phyloP scores from a whole-genome alignment of 2,797 vertebrate species.

The Muscicapa comitata region DNA sequence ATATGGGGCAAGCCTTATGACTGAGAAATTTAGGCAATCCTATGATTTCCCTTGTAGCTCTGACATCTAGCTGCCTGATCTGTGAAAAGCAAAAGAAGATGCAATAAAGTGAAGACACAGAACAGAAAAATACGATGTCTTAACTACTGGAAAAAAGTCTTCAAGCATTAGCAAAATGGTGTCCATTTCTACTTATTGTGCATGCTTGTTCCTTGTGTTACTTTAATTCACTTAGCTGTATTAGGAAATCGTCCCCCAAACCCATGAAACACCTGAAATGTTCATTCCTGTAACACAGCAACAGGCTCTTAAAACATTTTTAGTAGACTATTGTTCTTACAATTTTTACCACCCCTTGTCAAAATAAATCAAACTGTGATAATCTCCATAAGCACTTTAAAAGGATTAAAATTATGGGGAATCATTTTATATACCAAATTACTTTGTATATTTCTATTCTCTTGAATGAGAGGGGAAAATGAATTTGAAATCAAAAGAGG shows the following conservation, averaged over 20 bases:
- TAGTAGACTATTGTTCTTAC: slow-evolving; percentile 64
- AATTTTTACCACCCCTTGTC: slow-evolving; percentile 59
- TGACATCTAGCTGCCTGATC: not conserved
- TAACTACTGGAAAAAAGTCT: not conserved
- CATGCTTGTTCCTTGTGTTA: not conserved
- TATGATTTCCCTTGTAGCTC: not conserved
- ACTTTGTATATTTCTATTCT: slow-evolving; percentile 67
- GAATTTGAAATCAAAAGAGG: slow-evolving; percentile 67
- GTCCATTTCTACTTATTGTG: slow-evolving; percentile 19
- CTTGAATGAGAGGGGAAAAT: slow-evolving; percentile 62
- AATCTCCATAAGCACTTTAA: slow-evolving; percentile 66
- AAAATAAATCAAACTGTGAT: slow-evolving; percentile 68
- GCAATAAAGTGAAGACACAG: not conserved
- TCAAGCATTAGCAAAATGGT: not conserved
- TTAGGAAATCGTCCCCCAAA: slow-evolving; percentile 50
- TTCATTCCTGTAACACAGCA: slow-evolving; percentile 44
- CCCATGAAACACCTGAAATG: slow-evolving; percentile 47
- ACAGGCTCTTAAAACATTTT: slow-evolving; percentile 67
- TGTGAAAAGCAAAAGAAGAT: not conserved
- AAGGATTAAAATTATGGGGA: slow-evolving; percentile 64
- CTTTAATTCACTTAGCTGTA: slow-evolving; percentile 42
- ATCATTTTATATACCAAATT: slow-evolving; percentile 65
- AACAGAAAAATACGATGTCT: not conserved
- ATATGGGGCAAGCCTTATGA: accelerated
- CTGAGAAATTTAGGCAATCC: not conserved